These are phyloP conservation scores for Luehdorfia chinensis DNA, from an alignment of 1,140 invertebrate genomes.

Conservation along the genomic window DNA sequence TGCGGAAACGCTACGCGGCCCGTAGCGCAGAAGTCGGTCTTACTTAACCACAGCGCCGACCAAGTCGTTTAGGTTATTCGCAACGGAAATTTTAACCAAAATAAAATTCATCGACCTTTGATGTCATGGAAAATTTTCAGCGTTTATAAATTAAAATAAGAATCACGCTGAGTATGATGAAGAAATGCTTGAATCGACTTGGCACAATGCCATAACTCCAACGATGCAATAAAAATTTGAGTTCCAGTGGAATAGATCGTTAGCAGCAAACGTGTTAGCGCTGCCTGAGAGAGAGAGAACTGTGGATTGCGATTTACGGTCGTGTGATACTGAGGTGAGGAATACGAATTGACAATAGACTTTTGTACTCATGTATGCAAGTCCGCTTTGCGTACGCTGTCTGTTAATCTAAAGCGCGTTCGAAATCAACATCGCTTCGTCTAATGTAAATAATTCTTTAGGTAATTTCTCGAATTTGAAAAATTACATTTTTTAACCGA, in stretches of 20 bases:
- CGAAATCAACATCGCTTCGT: too few relatives aligned
- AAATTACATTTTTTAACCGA: too few relatives aligned
- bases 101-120: too few relatives aligned
- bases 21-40: too few relatives aligned
- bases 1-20: too few relatives aligned
- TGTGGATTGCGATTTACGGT: not conserved
- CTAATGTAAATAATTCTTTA: too few relatives aligned
- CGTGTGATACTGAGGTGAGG: not conserved
- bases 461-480: too few relatives aligned
- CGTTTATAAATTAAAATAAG: constrained; percentile 18
- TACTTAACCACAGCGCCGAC: too few relatives aligned
- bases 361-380: constrained; percentile 7
- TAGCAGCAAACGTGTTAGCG: constrained; percentile 28
- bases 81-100: too few relatives aligned
- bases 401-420: too few relatives aligned
- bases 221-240: constrained; percentile 69
- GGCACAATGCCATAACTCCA: constrained; percentile 56
- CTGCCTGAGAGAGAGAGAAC: constrained; percentile 13
- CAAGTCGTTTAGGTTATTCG: too few relatives aligned
- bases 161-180: constrained; percentile 48
- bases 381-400: too few relatives aligned
- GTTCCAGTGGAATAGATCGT: constrained; percentile 50
- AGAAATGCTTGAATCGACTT: constrained; percentile 49
- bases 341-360: constrained; percentile 1
- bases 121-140: constrained; percentile 1